These are phyloP conservation scores for Aplysina aerophoba DNA, from an alignment of 37 sponge, comb jelly and placozoan species.

Conservation along the genomic window DNA sequence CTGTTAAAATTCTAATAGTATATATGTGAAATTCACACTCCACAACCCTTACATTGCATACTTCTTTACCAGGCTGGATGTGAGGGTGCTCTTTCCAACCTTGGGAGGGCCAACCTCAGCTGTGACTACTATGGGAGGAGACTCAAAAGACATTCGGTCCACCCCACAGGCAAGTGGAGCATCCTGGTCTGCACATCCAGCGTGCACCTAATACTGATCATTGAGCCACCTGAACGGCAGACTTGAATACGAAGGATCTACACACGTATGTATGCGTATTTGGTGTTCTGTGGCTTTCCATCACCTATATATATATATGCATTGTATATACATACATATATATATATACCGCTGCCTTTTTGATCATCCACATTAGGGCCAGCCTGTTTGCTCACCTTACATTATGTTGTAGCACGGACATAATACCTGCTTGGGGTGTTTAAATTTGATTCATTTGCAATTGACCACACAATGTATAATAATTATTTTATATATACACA, in stretches of 20 bases:
- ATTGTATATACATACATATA: no score
- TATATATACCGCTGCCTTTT: slow-evolving; percentile 65
- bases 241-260: slow-evolving; percentile 90
- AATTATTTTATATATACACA: no score
- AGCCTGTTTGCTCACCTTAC: slow-evolving; percentile 50
- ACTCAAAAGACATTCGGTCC: slow-evolving; percentile 84
- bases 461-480: no score
- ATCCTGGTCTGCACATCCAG: slow-evolving; percentile 84
- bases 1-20: no score
- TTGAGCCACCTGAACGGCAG: slow-evolving; percentile 78
- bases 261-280: no score
- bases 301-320: no score
- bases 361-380: slow-evolving; percentile 88
- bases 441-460: no score
- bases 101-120: slow-evolving; percentile 97
- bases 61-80: slow-evolving; percentile 84
- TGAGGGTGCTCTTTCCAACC: slow-evolving; percentile 93
- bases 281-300: slow-evolving; percentile 61
- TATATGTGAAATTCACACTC: no score
- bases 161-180: slow-evolving; percentile 82
- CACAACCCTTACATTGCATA: no score
- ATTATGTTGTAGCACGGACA: no score
- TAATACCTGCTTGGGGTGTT: no score
- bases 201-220: slow-evolving; percentile 73
- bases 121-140: slow-evolving; percentile 92